Percentiles rank a stretch among this genome's conserved stretches.
Evolutionary conservation across 2,888 invertebrate species (phyloP).

Genomic region (Drosophila neoperkinsi): DNA sequence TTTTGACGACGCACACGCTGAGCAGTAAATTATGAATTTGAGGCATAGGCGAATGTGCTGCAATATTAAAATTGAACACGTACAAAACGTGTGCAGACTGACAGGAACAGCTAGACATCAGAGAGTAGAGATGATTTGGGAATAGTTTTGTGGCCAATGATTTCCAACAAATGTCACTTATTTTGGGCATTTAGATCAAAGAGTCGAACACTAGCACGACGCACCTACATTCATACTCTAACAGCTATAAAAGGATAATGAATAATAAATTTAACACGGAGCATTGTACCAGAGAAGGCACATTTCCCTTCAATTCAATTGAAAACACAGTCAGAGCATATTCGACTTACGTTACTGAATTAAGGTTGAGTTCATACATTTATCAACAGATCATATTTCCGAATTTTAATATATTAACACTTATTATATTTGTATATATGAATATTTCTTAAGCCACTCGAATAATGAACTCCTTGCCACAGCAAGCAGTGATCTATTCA

Average conservation of each 20-base stretch:
- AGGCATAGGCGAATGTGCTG: conserved; percentile 36
- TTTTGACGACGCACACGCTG: conserved; percentile 30
- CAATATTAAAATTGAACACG: conserved; percentile 70
- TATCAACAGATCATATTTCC: background rate
- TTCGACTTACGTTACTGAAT: background rate
- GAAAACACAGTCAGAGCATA: background rate
- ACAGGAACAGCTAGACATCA: conserved; percentile 27
- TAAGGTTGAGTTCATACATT: background rate
- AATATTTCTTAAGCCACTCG: background rate
- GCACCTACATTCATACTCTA: background rate
- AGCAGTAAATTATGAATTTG: conserved; percentile 48
- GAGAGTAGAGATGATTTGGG: conserved; percentile 20
- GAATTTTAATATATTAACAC: background rate
- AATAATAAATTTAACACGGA: background rate
- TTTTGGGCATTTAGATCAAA: conserved; percentile 13
- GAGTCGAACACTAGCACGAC: background rate
- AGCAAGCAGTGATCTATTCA: background rate
- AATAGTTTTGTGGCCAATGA: conserved; percentile 30
- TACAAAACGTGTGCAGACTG: conserved; percentile 48
- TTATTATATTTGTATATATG: background rate
- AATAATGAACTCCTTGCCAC: background rate
- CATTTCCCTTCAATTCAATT: background rate
- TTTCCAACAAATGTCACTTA: conserved; percentile 15
- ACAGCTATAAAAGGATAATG: background rate
- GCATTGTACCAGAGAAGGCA: background rate